phyloP scores from a whole-genome alignment of 2,888 invertebrate species.

The Andrena chrysosceles region DNA sequence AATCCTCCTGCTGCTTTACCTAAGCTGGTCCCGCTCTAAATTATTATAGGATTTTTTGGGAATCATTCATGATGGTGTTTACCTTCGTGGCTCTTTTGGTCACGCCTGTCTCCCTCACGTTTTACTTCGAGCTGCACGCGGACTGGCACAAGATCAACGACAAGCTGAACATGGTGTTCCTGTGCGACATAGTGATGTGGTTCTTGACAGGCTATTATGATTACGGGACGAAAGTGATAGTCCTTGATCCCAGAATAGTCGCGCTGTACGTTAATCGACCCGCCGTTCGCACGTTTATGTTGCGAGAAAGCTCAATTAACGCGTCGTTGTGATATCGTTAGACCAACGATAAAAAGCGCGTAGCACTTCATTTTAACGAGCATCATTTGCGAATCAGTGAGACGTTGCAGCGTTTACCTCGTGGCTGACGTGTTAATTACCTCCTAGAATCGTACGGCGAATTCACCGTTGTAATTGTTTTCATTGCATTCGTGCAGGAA shows the following conservation, averaged over 20 bases:
- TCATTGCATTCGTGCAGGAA: conserved; percentile 67
- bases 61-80: conserved; percentile 78
- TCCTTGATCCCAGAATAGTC: conserved; percentile 76
- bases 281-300: not conserved
- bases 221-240: conserved; percentile 73
- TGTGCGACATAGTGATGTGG: conserved; percentile 78
- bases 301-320: not conserved
- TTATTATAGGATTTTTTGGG: conserved; percentile 79
- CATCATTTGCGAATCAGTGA: not conserved
- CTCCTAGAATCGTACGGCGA: not conserved
- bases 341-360: not conserved
- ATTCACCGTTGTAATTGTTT: not conserved
- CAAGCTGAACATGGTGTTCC: conserved; percentile 75
- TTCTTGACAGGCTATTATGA: conserved; percentile 83
- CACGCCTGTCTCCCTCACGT: conserved; percentile 80
- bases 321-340: not conserved
- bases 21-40: not conserved
- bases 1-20: not conserved
- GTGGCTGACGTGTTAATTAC: not conserved
- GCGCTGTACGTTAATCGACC: conserved; percentile 66
- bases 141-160: conserved; percentile 68
- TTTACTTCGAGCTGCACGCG: conserved; percentile 67
- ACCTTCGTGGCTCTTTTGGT: conserved; percentile 75
- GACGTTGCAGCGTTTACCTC: not conserved
- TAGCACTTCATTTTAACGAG: not conserved